These are phyloP conservation scores for Belgica antarctica DNA, from an alignment of 2,888 invertebrate species.

Conservation along the genomic window DNA sequence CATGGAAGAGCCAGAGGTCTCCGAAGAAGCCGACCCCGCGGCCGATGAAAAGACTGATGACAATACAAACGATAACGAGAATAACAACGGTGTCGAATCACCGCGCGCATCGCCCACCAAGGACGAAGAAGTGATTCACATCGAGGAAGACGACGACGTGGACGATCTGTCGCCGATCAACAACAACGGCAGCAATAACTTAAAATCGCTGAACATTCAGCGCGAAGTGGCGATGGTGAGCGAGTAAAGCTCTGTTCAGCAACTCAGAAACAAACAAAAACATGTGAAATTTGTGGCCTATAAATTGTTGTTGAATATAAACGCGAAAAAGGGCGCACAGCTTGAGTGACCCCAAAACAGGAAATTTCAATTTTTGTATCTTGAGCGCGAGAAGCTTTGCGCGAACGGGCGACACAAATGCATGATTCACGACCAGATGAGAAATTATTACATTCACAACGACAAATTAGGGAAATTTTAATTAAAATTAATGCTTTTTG, in stretches of 20 bases:
- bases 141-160: conserved; percentile 23
- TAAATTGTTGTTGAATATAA: conserved; percentile 16
- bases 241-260: too few species aligned
- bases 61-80: conserved; percentile 27
- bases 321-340: not conserved
- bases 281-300: conserved; percentile 43
- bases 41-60: conserved; percentile 41
- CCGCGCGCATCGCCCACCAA: not conserved
- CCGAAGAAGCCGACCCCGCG: conserved; percentile 18
- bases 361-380: not conserved
- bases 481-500: not conserved
- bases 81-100: conserved; percentile 38
- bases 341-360: not conserved
- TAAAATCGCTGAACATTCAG: conserved; percentile 39
- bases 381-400: not conserved
- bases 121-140: conserved; percentile 19
- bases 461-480: conserved; percentile 5
- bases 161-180: conserved; percentile 20
- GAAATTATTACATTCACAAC: conserved; percentile 2
- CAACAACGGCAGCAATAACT: conserved; percentile 42
- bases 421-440: not conserved
- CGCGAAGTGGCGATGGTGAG: conserved; percentile 54
- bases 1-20: conserved; percentile 7
- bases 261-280: conserved; percentile 36
- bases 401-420: not conserved